Base-by-base conservation (phyloP, 2,113 vertebrate genomes). In the Vulpes lagopus region DNA sequence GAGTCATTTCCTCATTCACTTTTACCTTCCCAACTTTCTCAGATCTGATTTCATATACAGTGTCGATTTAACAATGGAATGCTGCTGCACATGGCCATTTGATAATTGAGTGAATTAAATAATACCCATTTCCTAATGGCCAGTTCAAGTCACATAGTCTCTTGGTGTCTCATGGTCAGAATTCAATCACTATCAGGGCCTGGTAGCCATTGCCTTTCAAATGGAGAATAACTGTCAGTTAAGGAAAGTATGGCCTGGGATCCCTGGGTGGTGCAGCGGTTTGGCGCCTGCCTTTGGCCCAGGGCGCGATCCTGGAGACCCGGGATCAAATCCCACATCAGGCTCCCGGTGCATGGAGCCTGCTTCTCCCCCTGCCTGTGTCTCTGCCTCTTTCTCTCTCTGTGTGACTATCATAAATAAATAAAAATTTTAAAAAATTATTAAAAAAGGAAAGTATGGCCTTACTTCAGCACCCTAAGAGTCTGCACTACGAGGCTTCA, bases 1-100 rank as follows among this genome's bases (percentile, higher is more conserved):
- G 32, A 94, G 86, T 69, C 43, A 84, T 16, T 64, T 79, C 25
- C 35, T 94, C 23, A 8, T 88, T 93, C 23, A 80, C 62, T 90
- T 83, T n/a, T 79, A 76, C 51, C 35, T 93, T 87, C 55, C 55
- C 16, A 69, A 49, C 38, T 94, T 87, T 25, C 80, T 86, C 49
- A 55, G 5, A 96, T 81, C 60, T 90, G 74, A 30, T 93, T 91
- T 87, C 49, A 73, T 17, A 80, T 35, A 51, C n/a, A 93, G 78
- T 93, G 64, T 80, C 53, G 69, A 89, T 91, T 55, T 74, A 95
- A 82, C 76, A 93, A 8, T 51, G 27, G 25, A 88, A 92, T 60
- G 62, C 62, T 93, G 49, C 35, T 55, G 22, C 59, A 95, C 49
- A 19, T 80, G 69, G 32, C 64, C 43, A 60, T 91, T 91, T 91